Conservation (phyloP, 2,113 vertebrate genomes). For the Pelvicachromis taeniatus region DNA sequence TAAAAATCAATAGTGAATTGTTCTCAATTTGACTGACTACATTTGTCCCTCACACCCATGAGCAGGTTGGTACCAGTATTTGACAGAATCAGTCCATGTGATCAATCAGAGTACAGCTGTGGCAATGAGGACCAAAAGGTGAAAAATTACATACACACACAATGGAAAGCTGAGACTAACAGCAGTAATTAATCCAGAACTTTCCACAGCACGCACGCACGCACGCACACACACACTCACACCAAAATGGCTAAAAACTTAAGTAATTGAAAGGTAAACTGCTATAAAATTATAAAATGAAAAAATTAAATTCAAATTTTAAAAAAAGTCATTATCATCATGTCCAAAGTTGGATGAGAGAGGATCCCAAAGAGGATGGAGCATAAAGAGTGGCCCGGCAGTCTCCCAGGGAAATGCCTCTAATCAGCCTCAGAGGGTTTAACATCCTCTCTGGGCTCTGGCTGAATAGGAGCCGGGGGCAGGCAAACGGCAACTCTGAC, state of each 20-base stretch:
- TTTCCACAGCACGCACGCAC: not conserved
- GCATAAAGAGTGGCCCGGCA: constrained; percentile 65
- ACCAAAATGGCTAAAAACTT: not conserved
- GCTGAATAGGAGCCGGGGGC: constrained; percentile 51
- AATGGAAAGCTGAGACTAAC: constrained; percentile 6
- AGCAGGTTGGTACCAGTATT: constrained; percentile 16
- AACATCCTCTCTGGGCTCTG: constrained; percentile 62
- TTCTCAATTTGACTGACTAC: not conserved
- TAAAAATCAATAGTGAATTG: constrained; percentile 3
- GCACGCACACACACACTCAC: not conserved
- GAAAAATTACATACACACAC: too few species aligned
- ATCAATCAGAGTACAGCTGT: constrained; percentile 59
- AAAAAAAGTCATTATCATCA: too few species aligned
- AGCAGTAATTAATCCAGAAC: constrained; percentile 12
- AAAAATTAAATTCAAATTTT: too few species aligned
- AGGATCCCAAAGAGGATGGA: too few species aligned
- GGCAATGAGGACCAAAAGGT: too few species aligned
- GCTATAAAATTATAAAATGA: not conserved
- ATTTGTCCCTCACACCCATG: constrained; percentile 8
- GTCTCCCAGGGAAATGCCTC: constrained; percentile 65
- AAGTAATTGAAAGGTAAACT: constrained; percentile 26
- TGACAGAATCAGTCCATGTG: constrained; percentile 71
- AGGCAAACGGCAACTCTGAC: constrained; percentile 52
- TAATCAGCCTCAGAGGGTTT: constrained; percentile 71
- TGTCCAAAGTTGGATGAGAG: too few species aligned